A percentile compares a stretch with the other conserved stretches of the same genome.
phyloP scores from a whole-genome alignment of 2,888 invertebrate species.

The Norana najaformis region DNA sequence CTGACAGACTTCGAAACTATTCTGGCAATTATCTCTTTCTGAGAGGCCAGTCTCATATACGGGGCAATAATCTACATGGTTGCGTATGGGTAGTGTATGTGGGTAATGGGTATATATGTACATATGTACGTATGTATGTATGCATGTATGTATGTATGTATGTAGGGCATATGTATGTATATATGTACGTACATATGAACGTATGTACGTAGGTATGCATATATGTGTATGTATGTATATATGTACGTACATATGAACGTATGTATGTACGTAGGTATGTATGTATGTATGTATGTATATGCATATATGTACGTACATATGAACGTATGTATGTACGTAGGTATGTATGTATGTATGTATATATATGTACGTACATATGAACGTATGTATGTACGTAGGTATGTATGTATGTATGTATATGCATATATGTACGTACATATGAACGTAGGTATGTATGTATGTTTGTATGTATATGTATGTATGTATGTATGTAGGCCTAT shows the following conservation, averaged over 20 bases:
- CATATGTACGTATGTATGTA: background rate
- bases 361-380: no score
- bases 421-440: background rate
- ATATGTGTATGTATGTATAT: background rate
- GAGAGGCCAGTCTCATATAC: no score
- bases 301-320: background rate
- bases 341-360: no score
- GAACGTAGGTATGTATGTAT: background rate
- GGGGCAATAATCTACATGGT: no score
- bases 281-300: background rate
- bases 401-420: background rate
- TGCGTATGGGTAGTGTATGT: background rate
- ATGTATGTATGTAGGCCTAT: no score
- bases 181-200: no score
- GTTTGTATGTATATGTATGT: background rate
- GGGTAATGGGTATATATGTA: no score
- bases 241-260: background rate
- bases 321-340: background rate
- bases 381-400: no score
- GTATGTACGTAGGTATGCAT: background rate
- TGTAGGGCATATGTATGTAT: background rate
- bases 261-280: background rate
- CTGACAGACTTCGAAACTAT: background rate
- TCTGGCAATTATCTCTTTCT: background rate
- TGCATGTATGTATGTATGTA: background rate